phyloP scores from a whole-genome alignment of 2,797 vertebrate genomes.

The Tokudaia muenninki region DNA sequence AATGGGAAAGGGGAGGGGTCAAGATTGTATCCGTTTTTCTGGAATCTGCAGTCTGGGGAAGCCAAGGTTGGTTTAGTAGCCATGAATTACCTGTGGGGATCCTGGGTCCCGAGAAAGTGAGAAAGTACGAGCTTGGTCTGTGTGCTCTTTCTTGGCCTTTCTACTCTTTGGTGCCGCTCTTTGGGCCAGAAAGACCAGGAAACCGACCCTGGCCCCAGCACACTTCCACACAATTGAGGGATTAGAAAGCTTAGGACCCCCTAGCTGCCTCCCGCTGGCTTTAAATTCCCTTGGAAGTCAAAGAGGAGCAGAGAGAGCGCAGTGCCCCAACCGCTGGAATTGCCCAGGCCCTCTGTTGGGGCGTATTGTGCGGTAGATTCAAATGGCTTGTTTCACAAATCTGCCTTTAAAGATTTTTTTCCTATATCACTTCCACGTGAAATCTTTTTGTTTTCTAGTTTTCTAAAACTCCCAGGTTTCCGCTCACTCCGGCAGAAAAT shows the following conservation, averaged over 20 bases:
- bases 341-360: background rate
- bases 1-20: too few species aligned
- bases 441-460: conserved; percentile 32
- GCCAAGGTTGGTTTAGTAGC: background rate
- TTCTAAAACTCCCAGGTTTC: background rate
- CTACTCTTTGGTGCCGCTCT: background rate
- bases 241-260: background rate
- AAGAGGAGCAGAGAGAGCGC: background rate
- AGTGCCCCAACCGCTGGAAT: background rate
- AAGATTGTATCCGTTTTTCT: conserved; percentile 4
- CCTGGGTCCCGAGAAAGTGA: conserved; percentile 4
- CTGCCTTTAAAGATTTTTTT: conserved; percentile 11
- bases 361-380: background rate
- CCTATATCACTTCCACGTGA: conserved; percentile 10
- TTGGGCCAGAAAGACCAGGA: background rate
- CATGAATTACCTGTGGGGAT: background rate
- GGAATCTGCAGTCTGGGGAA: conserved; percentile 12
- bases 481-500: conserved; percentile 4
- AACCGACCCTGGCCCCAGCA: background rate
- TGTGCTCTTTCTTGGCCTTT: background rate
- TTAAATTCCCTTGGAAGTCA: conserved; percentile 46
- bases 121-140: background rate
- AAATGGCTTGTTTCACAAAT: background rate
- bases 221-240: background rate
- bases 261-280: background rate